Evolutionary conservation across 2,113 vertebrate genomes (phyloP), one percentile per base, ranked within the genome.

Genomic region (Mola mola): DNA sequence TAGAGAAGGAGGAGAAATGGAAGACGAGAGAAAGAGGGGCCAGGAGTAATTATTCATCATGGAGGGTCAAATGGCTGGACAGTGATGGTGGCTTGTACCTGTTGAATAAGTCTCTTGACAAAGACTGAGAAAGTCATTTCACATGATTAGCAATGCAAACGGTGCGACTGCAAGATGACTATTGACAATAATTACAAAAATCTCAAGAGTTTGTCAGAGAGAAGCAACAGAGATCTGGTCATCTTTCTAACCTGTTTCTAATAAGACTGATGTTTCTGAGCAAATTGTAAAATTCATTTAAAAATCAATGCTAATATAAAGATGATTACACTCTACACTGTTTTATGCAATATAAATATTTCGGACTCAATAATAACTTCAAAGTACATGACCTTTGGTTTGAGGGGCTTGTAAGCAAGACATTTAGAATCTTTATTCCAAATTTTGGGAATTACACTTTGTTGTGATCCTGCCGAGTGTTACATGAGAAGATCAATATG

Each of bases 171-270:
- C 89, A 86, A 92, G 95, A 93, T 92, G 90, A 92, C 91, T 95
- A 94, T 95, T 93, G 95, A 95, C 93, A 93, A 85, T 88, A 87
- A 90, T 93, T 94, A 94, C 95, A 94, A 96, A 95, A 92, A 93
- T 92, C 91, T 92, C 90, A 80, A 55, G 89, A 90, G 93, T 94
- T 95, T 93, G 92, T 92, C 91, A 92, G 91, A 92, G 93, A 89
- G 85, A 91, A 92, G 87, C 94, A 95, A 96, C 94, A 92, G 92
- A 94, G 91, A 90, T 90, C 87, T 89, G 91, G 93, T 92, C 88
- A 88, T 92, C 88, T 90, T 85, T 91, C 90, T 91, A 93, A 90
- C 87, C 90, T 86, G 82, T 82, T 84, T 90, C 83, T 74, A 65
- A 69, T 28, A n/a, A n/a, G n/a, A n/a, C n/a, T n/a, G n/a, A n/a